Evolutionary conservation across 1,140 invertebrate species (phyloP).

Genomic region (Brachionus asplanchnoidis): DNA sequence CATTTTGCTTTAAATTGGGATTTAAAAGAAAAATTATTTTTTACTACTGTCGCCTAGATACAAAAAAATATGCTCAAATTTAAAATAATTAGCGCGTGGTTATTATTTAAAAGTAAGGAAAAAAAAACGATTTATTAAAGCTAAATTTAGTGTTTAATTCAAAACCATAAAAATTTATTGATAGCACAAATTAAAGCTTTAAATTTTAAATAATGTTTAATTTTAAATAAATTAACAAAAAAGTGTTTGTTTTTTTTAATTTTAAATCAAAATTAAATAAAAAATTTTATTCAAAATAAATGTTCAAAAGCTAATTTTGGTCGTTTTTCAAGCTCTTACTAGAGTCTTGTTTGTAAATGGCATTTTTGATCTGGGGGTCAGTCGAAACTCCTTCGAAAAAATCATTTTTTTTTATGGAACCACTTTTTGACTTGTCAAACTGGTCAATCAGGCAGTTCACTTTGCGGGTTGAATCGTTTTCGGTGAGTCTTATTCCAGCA

Average conservation of each 20-base stretch:
- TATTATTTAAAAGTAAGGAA: not conserved
- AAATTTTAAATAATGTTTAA: not conserved
- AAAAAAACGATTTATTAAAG: not conserved
- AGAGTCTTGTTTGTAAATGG: conserved; percentile 6
- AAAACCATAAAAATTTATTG: not conserved
- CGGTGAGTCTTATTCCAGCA: not conserved
- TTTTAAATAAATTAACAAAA: not conserved
- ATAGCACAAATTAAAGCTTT: not conserved
- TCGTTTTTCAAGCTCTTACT: not conserved
- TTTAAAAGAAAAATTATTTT: not conserved
- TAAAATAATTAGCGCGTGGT: not conserved
- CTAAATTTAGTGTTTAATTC: not conserved
- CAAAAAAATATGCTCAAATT: not conserved
- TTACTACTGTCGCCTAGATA: not conserved
- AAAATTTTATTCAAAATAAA: not conserved
- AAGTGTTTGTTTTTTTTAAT: not conserved
- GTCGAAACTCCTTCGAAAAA: not conserved
- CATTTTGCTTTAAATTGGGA: not conserved
- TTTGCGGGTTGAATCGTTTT: not conserved
- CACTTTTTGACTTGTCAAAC: not conserved
- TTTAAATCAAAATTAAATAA: not conserved
- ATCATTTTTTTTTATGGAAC: not conserved
- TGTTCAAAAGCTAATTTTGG: not conserved
- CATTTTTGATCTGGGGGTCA: conserved; percentile 1
- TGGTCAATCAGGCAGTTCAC: not conserved